A percentile compares a stretch with the other conserved stretches of the same genome.
Evolutionary conservation across 1,140 invertebrate species (phyloP).

Genomic region (Neodiprion fabricii): DNA sequence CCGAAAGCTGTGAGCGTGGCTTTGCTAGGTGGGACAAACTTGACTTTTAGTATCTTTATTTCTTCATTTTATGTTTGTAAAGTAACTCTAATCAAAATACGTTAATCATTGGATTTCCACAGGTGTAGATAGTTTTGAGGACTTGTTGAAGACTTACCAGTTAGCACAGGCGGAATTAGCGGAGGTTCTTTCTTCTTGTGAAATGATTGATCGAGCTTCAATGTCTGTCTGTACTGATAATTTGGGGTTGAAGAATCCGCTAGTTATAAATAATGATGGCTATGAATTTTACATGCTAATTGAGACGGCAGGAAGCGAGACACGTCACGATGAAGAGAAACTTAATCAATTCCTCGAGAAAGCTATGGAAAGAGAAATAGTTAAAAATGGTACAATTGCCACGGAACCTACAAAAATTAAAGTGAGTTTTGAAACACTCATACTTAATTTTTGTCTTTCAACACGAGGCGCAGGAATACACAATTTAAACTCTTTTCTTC

Average conservation of each 20-base stretch:
- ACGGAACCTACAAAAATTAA: constrained; percentile 80
- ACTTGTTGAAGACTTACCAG: constrained; percentile 77
- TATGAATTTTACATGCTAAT: constrained; percentile 91
- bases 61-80: neutral
- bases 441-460: constrained; percentile 3
- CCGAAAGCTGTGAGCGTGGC: constrained; percentile 84
- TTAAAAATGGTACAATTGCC: constrained; percentile 84
- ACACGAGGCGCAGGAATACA: no score
- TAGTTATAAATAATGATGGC: constrained; percentile 42
- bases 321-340: constrained; percentile 87
- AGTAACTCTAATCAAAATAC: constrained; percentile 6
- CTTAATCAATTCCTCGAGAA: constrained; percentile 78
- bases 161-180: constrained; percentile 77
- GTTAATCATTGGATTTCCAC: constrained; percentile 35
- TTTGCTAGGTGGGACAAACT: constrained; percentile 76
- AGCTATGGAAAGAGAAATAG: constrained; percentile 72
- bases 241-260: constrained; percentile 66
- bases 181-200: constrained; percentile 93
- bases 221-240: constrained; percentile 67
- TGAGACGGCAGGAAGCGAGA: constrained; percentile 88
- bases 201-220: constrained; percentile 85
- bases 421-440: constrained; percentile 55
- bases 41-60: neutral
- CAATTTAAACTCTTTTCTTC: neutral
- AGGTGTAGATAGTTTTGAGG: constrained; percentile 79